Base-by-base conservation (phyloP, 2,888 invertebrate species). In the Eilema depressum region DNA sequence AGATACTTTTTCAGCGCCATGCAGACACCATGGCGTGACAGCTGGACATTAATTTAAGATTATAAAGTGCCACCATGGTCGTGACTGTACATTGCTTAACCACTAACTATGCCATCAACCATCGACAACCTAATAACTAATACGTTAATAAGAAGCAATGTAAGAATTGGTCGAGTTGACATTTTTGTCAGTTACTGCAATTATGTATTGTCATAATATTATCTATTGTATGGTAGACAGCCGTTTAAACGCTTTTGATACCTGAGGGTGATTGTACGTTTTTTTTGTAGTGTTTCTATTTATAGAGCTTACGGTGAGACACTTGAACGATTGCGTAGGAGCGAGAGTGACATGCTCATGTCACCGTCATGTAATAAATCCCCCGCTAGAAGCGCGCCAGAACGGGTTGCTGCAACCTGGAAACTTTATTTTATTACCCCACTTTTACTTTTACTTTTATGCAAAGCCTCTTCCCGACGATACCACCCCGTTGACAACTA, bases 391-490 rank as follows among this genome's bases (percentile, higher is more conserved):
- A 78, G 80, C 82, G 78, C 86, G 85, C 78, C 81, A 83, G 86
- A 90, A 89, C 91, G 85, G 84, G 88, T 88, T 84, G 83, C 81
- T 74, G 73, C 76, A 76, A 86, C 84, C 84, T 84, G 86, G 81
- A 88, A 87, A 88, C 86, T 90, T 89, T 82, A 88, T 92, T 92
- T 92, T 91, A 92, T 92, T 87, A 89, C 85, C 83, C 86, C 87
- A 92, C 93, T 93, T 88, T 93, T 90, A 92, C 93, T 93, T 88
- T 93, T 90, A 92, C 92, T 92, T 93, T 92, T 90, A 88, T 80
- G 79, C 77, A 77, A 84, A 84, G 83, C 82, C 75, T 81, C 84
- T 83, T 83, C 79, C 75, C 68, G 76, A 66, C 72, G 60, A 80
- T 79, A 57, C 33, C 23, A 67, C 70, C 67, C 77, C 77, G 75